Evolutionary conservation across 92 coral and sea anemone species (phyloP).

Genomic region (Actinostola sp.): DNA sequence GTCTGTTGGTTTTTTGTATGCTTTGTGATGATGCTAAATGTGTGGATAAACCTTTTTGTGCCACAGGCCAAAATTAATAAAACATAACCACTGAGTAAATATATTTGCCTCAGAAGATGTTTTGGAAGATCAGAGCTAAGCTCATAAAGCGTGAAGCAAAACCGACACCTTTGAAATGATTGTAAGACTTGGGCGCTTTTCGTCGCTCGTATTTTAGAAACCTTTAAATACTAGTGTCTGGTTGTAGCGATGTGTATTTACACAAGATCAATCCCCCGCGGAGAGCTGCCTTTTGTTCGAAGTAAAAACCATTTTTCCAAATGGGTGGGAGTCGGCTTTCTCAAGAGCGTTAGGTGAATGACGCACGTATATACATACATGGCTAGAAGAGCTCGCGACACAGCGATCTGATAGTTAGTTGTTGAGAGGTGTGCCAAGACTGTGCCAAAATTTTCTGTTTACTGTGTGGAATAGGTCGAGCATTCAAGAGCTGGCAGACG

Average conservation of each 20-base stretch:
- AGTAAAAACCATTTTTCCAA: constrained; percentile 26
- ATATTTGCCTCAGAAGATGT: background rate
- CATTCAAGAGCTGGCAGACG: background rate
- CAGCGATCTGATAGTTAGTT: constrained; percentile 22
- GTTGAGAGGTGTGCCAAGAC: constrained; percentile 33
- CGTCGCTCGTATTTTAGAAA: constrained; percentile 5
- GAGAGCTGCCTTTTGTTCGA: constrained; percentile 36
- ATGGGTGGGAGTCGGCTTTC: constrained; percentile 26
- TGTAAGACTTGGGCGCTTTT: too few relatives aligned
- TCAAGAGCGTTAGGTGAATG: constrained; percentile 15
- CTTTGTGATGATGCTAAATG: constrained; percentile 55
- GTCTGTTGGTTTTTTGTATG: constrained; percentile 23
- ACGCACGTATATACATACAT: constrained; percentile 28
- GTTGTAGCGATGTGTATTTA: constrained; percentile 36
- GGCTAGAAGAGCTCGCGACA: constrained; percentile 13
- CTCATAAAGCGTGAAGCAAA: too few relatives aligned
- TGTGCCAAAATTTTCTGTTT: background rate
- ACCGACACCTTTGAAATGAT: too few relatives aligned
- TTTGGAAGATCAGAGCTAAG: background rate
- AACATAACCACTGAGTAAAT: constrained; percentile 33
- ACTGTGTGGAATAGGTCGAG: background rate
- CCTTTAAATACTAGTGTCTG: constrained; percentile 22
- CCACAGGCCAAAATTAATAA: constrained; percentile 80
- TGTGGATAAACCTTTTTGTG: constrained; percentile 61
- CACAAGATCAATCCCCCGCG: constrained; percentile 41